Evolutionary conservation across 2,888 invertebrate genomes (phyloP).

Genomic region (Spatulosminthurus flaviceps): DNA sequence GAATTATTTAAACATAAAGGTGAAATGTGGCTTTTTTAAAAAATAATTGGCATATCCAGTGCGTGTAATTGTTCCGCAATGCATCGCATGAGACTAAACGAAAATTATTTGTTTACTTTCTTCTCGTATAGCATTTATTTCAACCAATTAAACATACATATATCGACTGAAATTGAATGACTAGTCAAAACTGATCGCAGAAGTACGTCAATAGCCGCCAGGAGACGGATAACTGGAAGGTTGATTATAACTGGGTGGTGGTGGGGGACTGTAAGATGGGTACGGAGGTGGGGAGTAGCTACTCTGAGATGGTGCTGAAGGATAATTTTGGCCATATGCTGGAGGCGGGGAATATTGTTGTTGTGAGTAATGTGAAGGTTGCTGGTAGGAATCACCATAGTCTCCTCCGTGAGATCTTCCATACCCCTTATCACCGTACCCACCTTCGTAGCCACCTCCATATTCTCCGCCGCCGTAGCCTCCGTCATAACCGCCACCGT

Average conservation of each 20-base stretch:
- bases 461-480: not conserved
- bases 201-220: slow-evolving; percentile 11
- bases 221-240: not conserved
- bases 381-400: not conserved
- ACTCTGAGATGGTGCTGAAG: not conserved
- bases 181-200: slow-evolving; percentile 30
- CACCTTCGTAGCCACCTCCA: slow-evolving; percentile 3
- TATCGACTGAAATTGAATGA: slow-evolving; percentile 22
- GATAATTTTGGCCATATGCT: not conserved
- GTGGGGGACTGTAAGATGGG: slow-evolving; percentile 12
- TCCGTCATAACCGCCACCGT: not conserved
- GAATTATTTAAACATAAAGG: no score
- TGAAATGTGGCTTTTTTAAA: no score
- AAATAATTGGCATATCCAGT: no score
- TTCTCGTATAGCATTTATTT: not conserved
- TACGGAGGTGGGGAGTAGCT: not conserved
- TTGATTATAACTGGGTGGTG: not conserved
- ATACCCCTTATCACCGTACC: slow-evolving; percentile 10
- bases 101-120: not conserved
- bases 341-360: not conserved
- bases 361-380: not conserved
- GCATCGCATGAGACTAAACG: no score
- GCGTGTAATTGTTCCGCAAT: no score
- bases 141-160: not conserved
- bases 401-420: not conserved